Conservation (phyloP, 2,113 vertebrate species). For the Zosterops hypoxanthus region DNA sequence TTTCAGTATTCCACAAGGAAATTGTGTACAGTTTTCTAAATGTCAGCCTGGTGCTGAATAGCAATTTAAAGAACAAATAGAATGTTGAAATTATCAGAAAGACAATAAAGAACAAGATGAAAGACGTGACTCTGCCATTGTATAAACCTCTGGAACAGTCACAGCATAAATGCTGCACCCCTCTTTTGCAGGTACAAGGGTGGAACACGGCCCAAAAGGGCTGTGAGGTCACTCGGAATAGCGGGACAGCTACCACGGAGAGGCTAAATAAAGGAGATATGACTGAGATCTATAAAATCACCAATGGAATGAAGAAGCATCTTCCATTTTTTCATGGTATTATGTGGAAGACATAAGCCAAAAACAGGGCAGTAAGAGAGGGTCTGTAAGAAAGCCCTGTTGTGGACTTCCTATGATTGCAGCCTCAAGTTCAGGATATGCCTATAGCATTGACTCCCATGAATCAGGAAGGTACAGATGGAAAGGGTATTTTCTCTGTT, state of each 20-base stretch:
- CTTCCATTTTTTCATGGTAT: neutral
- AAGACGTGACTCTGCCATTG: neutral
- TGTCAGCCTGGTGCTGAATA: conserved; percentile 21
- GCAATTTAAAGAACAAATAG: conserved; percentile 40
- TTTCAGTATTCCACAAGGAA: conserved; percentile 26
- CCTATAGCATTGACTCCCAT: neutral
- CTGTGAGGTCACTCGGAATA: neutral
- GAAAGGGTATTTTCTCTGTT: neutral
- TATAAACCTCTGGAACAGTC: neutral
- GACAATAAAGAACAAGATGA: neutral
- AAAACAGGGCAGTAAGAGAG: neutral
- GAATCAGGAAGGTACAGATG: neutral
- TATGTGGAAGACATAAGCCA: neutral
- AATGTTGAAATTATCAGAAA: neutral
- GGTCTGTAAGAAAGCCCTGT: neutral
- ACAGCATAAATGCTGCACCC: accelerated
- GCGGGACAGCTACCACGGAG: accelerated
- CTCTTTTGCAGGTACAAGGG: neutral
- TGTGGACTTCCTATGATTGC: neutral
- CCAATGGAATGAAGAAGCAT: neutral
- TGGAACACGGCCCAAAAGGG: neutral
- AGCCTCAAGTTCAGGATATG: neutral
- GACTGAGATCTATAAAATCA: neutral
- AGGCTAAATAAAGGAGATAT: neutral
- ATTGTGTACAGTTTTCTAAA: conserved; percentile 45